These are phyloP conservation scores for Electrophaes corylata DNA, from an alignment of 2,888 invertebrate genomes.

Conservation along the genomic window DNA sequence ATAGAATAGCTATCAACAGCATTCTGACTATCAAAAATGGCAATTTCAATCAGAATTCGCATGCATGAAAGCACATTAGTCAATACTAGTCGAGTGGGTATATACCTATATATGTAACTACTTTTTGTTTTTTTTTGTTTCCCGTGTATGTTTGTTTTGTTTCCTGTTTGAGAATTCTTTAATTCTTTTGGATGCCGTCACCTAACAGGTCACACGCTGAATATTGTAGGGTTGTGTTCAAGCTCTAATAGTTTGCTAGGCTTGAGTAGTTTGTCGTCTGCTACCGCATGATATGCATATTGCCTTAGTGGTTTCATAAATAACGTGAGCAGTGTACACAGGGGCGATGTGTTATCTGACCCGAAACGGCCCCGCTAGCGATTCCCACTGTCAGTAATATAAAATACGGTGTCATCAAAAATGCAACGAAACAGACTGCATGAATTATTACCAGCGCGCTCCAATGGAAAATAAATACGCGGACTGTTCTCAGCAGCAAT, in stretches of 20 bases:
- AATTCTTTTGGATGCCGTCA: not conserved
- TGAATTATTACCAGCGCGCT: constrained; percentile 51
- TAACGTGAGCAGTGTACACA: constrained; percentile 36
- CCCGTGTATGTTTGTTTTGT: too few species aligned
- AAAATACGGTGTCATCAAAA: constrained; percentile 62
- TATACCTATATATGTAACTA: too few species aligned
- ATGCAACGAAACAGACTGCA: constrained; percentile 59
- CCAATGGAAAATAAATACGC: constrained; percentile 54
- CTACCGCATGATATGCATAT: constrained; percentile 24
- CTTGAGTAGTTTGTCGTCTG: constrained; percentile 3
- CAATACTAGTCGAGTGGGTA: too few species aligned
- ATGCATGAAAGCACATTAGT: not conserved
- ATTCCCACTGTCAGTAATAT: constrained; percentile 54
- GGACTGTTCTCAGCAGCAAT: constrained; percentile 34
- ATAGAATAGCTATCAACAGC: not conserved
- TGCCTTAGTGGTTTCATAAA: constrained; percentile 43
- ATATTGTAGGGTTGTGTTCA: not conserved
- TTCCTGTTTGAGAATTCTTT: not conserved
- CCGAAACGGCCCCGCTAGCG: constrained; percentile 42
- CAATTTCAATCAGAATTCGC: not conserved
- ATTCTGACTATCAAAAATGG: not conserved
- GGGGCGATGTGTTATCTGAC: constrained; percentile 49
- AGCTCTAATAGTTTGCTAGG: not conserved
- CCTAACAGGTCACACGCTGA: not conserved
- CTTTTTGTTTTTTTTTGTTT: too few species aligned